Percentiles rank a stretch among this genome's conserved stretches.
Evolutionary conservation across 2,797 vertebrate species (phyloP).

Genomic region (Acropternis orthonyx): DNA sequence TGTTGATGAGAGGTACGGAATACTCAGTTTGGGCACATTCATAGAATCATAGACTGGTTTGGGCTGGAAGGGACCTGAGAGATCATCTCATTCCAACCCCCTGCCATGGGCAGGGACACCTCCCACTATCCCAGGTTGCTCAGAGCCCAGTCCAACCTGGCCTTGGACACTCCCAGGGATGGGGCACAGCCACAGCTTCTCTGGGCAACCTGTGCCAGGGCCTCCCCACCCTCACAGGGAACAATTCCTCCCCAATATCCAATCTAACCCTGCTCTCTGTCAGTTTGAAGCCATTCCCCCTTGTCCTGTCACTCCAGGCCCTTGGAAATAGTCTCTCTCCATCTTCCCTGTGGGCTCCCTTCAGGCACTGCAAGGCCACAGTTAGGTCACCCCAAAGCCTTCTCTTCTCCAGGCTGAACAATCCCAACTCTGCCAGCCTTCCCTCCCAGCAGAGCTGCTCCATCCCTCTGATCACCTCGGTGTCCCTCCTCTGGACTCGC

Average conservation of each 20-base stretch:
- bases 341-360: not conserved
- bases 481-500: not conserved
- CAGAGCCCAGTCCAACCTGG: rapidly evolving
- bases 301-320: not conserved
- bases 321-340: not conserved
- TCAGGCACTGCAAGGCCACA: not conserved
- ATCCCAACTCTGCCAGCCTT: not conserved
- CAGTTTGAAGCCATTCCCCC: rapidly evolving
- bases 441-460: not conserved
- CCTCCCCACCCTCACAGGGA: rapidly evolving
- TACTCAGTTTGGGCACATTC: not conserved
- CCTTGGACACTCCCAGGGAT: not conserved
- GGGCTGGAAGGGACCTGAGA: not conserved
- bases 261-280: rapidly evolving
- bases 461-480: not conserved
- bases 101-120: not conserved
- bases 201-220: not conserved
- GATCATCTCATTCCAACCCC: not conserved
- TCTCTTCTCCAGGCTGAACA: not conserved
- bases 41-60: not conserved
- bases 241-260: not conserved
- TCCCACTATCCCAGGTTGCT: rapidly evolving
- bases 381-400: not conserved
- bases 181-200: not conserved
- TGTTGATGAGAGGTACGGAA: rapidly evolving